phyloP scores from a whole-genome alignment of 2,888 invertebrate genomes.

The Ptychoptera albimana region DNA sequence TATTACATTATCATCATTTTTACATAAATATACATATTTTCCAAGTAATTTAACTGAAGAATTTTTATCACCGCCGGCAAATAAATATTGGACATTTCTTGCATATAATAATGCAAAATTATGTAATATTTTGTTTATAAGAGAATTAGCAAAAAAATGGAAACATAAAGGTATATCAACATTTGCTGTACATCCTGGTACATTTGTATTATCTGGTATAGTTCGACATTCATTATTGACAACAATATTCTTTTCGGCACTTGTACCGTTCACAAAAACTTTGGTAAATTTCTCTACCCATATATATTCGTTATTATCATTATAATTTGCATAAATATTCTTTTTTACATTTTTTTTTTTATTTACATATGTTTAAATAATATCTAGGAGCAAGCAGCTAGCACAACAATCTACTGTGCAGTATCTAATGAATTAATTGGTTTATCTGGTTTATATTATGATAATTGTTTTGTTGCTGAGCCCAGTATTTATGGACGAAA shows the following conservation, averaged over 20 bases:
- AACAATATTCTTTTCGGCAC: conserved; percentile 57
- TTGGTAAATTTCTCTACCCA: conserved; percentile 28
- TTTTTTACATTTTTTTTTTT: too few species aligned
- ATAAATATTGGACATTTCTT: conserved; percentile 62
- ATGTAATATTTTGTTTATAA: conserved; percentile 70
- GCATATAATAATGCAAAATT: conserved; percentile 86
- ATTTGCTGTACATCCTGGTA: conserved; percentile 80
- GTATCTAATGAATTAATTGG: conserved; percentile 67
- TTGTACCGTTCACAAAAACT: conserved; percentile 88
- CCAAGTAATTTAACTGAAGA: conserved; percentile 33
- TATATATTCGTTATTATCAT: too few species aligned
- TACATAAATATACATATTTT: conserved; percentile 49
- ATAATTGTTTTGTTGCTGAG: conserved; percentile 81
- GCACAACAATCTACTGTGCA: conserved; percentile 78
- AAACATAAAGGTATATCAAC: conserved; percentile 50
- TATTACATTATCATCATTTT: conserved; percentile 76
- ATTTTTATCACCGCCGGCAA: conserved; percentile 50
- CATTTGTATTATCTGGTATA: conserved; percentile 71
- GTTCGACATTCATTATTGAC: conserved; percentile 75
- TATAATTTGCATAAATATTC: too few species aligned
- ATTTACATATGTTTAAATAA: too few species aligned
- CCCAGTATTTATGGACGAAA: conserved; percentile 53
- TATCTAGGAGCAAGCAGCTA: conserved; percentile 91
- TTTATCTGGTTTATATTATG: conserved; percentile 82
- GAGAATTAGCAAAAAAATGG: conserved; percentile 59